phyloP scores from a whole-genome alignment of 2,888 invertebrate genomes.

The Nowickia ferox region DNA sequence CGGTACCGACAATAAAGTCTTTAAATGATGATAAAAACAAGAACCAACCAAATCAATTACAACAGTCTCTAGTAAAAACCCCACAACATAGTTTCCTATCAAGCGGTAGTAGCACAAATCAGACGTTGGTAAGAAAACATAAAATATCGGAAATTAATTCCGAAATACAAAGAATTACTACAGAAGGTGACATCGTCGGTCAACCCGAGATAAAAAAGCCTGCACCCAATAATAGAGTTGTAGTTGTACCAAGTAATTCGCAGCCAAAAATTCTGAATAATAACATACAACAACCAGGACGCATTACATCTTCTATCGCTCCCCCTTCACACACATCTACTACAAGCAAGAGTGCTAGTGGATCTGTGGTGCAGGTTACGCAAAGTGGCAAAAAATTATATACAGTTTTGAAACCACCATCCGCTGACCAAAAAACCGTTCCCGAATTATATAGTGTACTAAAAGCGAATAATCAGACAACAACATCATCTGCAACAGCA shows the following conservation, averaged over 20 bases:
- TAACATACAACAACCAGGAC: slow-evolving; percentile 59
- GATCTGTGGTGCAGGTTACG: slow-evolving; percentile 59
- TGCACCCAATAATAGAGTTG: slow-evolving; percentile 74
- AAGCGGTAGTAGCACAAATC: slow-evolving; percentile 27
- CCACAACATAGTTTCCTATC: slow-evolving; percentile 17
- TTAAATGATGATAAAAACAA: slow-evolving; percentile 73
- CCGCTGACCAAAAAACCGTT: slow-evolving; percentile 56
- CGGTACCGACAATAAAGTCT: slow-evolving; percentile 75
- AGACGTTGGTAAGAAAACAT: slow-evolving; percentile 74
- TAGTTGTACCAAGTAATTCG: slow-evolving; percentile 75
- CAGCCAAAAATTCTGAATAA: slow-evolving; percentile 63
- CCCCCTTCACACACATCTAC: slow-evolving; percentile 13
- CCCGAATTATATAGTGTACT: slow-evolving; percentile 74
- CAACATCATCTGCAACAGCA: slow-evolving; percentile 47
- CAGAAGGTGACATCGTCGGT: slow-evolving; percentile 58
- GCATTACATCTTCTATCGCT: slow-evolving; percentile 35
- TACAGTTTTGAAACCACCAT: slow-evolving; percentile 73
- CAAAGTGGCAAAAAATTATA: slow-evolving; percentile 61
- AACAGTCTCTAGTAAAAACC: slow-evolving; percentile 19
- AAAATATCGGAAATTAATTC: slow-evolving; percentile 79
- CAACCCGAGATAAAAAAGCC: slow-evolving; percentile 76
- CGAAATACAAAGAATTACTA: slow-evolving; percentile 76
- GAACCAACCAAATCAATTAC: slow-evolving; percentile 23
- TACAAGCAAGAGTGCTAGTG: slow-evolving; percentile 35
- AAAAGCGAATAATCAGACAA: slow-evolving; percentile 62